Evolutionary conservation across 2,888 invertebrate genomes (phyloP).

Genomic region (Nematopogon swammerdamellus): DNA sequence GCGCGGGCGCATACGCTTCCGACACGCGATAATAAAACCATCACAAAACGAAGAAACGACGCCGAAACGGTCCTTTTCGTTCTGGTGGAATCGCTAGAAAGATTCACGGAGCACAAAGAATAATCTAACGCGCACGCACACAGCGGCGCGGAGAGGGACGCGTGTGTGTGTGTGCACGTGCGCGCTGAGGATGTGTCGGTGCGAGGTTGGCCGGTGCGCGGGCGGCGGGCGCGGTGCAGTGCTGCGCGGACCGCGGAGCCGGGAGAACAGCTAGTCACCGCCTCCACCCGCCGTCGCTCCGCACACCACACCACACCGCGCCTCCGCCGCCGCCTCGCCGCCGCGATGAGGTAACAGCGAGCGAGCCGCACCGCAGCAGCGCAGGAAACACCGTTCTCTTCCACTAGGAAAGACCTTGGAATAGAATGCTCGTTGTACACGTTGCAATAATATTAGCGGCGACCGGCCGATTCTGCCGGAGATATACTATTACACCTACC

Average conservation of each 20-base stretch:
- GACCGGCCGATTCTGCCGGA: not conserved
- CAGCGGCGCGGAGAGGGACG: slow-evolving; percentile 35
- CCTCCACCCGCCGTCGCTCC: no score
- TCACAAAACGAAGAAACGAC: slow-evolving; percentile 50
- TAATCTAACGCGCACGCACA: slow-evolving; percentile 13
- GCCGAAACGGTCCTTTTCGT: slow-evolving; percentile 30
- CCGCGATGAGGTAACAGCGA: slow-evolving; percentile 2
- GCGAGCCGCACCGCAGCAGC: no score
- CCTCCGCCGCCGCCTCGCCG: not conserved
- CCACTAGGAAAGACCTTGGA: slow-evolving; percentile 59
- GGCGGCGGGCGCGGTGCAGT: slow-evolving; percentile 27
- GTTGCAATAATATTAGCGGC: slow-evolving; percentile 30
- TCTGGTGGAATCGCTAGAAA: slow-evolving; percentile 24
- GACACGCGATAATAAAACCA: no score
- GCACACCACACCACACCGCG: no score
- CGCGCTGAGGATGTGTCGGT: slow-evolving; percentile 41
- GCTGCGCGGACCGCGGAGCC: no score
- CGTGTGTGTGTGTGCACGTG: slow-evolving; percentile 29
- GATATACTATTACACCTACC: not conserved
- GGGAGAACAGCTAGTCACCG: no score
- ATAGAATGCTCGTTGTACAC: slow-evolving; percentile 40
- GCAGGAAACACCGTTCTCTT: slow-evolving; percentile 60
- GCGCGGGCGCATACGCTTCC: slow-evolving; percentile 41
- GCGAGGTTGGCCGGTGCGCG: slow-evolving; percentile 1
- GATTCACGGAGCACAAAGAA: slow-evolving; percentile 43